Percentiles rank a stretch among this genome's conserved stretches.
Conservation (phyloP, 2,113 vertebrate genomes). For the Gnathonemus echidnorhynchus region DNA sequence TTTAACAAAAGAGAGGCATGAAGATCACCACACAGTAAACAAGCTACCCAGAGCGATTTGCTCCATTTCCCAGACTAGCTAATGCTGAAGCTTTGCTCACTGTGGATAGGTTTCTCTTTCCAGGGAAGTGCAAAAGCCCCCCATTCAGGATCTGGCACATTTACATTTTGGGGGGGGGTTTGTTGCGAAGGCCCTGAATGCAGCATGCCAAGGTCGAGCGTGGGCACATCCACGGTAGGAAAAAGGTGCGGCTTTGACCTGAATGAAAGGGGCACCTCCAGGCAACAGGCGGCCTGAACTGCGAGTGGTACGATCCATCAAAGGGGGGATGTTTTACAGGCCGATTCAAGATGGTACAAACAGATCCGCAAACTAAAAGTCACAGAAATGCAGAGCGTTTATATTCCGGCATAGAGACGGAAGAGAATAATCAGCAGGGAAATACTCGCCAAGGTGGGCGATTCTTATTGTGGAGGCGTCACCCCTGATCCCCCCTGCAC, state of each 20-base stretch:
- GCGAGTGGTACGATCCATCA: not conserved
- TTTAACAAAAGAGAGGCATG: not conserved
- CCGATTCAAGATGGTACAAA: not conserved
- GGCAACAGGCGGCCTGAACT: not conserved
- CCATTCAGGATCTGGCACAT: not conserved
- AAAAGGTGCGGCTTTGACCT: not conserved
- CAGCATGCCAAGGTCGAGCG: not conserved
- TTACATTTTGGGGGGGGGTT: not conserved
- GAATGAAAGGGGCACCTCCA: not conserved
- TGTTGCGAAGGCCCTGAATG: not conserved
- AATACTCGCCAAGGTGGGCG: not conserved
- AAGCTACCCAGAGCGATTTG: not conserved
- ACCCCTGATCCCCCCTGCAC: not conserved
- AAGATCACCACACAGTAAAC: not conserved
- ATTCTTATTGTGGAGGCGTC: not conserved
- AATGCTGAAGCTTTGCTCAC: not conserved
- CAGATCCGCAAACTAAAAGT: not conserved
- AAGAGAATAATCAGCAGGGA: slow-evolving; percentile 1
- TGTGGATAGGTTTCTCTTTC: not conserved
- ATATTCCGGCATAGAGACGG: not conserved
- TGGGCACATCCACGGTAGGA: not conserved
- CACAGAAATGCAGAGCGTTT: not conserved
- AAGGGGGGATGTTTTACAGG: not conserved
- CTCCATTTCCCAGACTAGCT: not conserved
- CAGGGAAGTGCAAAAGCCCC: not conserved